These are phyloP conservation scores for Triplophysa siluroides DNA, from an alignment of 2,113 vertebrate species.

Conservation along the genomic window DNA sequence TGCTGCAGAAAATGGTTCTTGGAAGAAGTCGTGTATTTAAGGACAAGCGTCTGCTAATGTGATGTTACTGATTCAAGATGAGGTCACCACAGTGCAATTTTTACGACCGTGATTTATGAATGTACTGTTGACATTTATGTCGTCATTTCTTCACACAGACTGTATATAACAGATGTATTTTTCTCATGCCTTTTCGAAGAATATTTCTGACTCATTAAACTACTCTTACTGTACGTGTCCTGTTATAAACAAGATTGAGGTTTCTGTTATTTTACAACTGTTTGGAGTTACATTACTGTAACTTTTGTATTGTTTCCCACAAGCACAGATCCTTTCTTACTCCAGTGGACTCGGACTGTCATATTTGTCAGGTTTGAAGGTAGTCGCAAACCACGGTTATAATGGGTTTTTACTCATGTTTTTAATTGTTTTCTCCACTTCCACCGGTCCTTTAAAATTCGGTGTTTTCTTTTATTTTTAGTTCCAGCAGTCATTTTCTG, in stretches of 20 bases:
- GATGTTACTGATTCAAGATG: slow-evolving; percentile 27
- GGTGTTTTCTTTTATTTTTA: background rate
- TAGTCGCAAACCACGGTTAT: background rate
- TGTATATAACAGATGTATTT: slow-evolving; percentile 17
- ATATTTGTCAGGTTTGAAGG: background rate
- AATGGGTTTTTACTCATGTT: background rate
- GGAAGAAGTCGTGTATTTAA: background rate
- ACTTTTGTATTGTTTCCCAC: background rate
- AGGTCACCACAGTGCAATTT: slow-evolving; percentile 40
- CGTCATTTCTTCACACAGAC: background rate
- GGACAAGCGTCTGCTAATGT: background rate
- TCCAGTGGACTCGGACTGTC: background rate
- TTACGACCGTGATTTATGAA: slow-evolving; percentile 6
- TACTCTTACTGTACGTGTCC: background rate
- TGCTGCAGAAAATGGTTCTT: background rate
- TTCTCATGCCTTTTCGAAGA: background rate
- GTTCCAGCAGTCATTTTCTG: background rate
- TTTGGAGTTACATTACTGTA: background rate
- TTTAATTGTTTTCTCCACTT: background rate
- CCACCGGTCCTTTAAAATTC: background rate
- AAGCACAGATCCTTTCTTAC: background rate
- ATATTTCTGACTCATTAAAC: slow-evolving; percentile 10
- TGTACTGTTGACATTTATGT: background rate
- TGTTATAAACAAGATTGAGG: background rate
- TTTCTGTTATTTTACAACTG: background rate